phyloP scores from a whole-genome alignment of 2,113 vertebrate genomes.

The Oncorhynchus mykiss region DNA sequence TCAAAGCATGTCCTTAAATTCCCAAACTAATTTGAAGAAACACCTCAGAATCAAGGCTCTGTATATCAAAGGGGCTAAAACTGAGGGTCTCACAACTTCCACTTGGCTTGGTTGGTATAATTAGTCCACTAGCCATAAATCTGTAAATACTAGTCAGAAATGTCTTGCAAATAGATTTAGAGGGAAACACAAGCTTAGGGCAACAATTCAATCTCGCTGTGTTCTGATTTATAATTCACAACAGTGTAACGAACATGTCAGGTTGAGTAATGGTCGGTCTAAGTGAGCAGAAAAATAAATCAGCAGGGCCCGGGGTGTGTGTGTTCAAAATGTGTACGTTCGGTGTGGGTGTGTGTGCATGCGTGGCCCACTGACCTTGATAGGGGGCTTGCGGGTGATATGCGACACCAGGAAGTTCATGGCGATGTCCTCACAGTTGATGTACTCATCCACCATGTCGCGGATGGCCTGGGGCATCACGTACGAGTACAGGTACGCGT shows the following conservation, averaged over 20 bases:
- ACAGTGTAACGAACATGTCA: constrained; percentile 50
- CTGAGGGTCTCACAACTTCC: constrained; percentile 32
- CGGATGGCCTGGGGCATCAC: constrained; percentile 99
- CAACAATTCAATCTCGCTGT: constrained; percentile 34
- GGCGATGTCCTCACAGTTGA: constrained; percentile 99
- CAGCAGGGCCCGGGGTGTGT: too few relatives aligned
- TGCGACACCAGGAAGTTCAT: constrained; percentile 99
- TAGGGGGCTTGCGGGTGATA: constrained; percentile 96
- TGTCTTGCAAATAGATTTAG: constrained; percentile 45
- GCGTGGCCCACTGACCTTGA: constrained; percentile 82
- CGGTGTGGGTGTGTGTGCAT: background rate
- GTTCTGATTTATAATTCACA: constrained; percentile 43
- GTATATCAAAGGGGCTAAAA: constrained; percentile 55
- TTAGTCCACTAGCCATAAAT: constrained; percentile 50
- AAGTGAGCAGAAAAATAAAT: constrained; percentile 9
- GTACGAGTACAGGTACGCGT: constrained; percentile 97
- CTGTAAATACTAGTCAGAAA: constrained; percentile 36
- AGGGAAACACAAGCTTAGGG: constrained; percentile 22
- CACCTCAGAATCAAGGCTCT: constrained; percentile 36
- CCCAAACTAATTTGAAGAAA: constrained; percentile 52
- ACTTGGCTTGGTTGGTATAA: constrained; percentile 37
- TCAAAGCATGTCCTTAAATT: constrained; percentile 51
- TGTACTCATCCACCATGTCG: constrained; percentile 99
- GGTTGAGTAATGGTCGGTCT: constrained; percentile 55
- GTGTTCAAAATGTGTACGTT: constrained; percentile 13